These are phyloP conservation scores for Chrysomela aeneicollis DNA, from an alignment of 2,888 invertebrate genomes.

Conservation along the genomic window DNA sequence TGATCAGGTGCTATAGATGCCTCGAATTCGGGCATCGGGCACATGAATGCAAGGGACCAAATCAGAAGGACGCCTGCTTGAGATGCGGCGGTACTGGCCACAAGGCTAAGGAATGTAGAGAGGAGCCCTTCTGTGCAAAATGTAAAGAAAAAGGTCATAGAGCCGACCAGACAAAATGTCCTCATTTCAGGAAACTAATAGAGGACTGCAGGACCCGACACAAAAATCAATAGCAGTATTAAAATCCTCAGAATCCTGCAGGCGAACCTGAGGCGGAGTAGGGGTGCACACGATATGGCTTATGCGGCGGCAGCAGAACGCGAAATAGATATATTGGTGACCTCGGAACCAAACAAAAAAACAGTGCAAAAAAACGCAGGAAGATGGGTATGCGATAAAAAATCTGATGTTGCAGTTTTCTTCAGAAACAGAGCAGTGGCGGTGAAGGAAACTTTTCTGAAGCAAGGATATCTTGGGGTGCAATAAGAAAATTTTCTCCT, in stretches of 20 bases:
- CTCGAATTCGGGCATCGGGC: constrained; percentile 13
- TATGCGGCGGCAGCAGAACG: constrained; percentile 20
- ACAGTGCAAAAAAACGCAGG: neutral
- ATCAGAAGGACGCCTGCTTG: constrained; percentile 8
- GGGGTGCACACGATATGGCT: constrained; percentile 30
- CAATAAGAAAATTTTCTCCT: neutral
- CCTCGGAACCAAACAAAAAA: constrained; percentile 27
- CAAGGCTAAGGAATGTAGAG: constrained; percentile 7
- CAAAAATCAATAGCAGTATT: too few relatives aligned
- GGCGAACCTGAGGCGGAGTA: constrained; percentile 15
- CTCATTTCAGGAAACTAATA: neutral
- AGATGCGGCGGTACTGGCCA: constrained; percentile 16
- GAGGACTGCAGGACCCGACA: neutral
- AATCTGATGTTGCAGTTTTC: constrained; percentile 13
- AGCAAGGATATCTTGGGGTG: neutral
- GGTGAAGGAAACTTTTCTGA: neutral
- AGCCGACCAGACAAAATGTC: constrained; percentile 10
- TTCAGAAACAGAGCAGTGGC: constrained; percentile 12
- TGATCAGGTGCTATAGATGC: too few relatives aligned
- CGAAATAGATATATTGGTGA: constrained; percentile 25
- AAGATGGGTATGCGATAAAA: constrained; percentile 20
- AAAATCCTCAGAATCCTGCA: constrained; percentile 15
- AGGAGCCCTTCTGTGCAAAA: neutral
- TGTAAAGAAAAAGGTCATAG: constrained; percentile 19
- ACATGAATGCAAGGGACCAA: constrained; percentile 13